These are phyloP conservation scores for Numenius arquata DNA, from an alignment of 2,113 vertebrate species.

Conservation along the genomic window DNA sequence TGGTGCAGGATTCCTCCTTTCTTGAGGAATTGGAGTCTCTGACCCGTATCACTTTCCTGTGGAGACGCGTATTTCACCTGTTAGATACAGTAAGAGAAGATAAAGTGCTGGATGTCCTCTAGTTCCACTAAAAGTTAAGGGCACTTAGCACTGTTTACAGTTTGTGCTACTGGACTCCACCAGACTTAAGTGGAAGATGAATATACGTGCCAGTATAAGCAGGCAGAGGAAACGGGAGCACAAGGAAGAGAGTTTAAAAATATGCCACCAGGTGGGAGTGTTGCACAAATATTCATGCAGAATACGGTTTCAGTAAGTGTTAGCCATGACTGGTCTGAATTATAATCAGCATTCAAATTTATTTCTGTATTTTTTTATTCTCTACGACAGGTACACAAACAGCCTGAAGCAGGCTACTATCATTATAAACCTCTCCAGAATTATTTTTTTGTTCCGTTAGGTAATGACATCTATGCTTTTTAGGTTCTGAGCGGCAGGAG, in stretches of 20 bases:
- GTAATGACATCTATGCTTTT: background rate
- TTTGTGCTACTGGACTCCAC: background rate
- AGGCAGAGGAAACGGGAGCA: background rate
- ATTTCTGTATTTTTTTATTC: background rate
- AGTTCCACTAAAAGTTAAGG: background rate
- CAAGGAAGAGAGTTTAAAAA: background rate
- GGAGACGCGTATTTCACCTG: background rate
- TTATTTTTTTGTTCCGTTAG: background rate
- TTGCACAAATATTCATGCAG: background rate
- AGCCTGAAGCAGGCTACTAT: background rate
- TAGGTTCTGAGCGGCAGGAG: background rate
- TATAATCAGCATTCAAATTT: background rate
- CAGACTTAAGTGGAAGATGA: background rate
- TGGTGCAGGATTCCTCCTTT: background rate
- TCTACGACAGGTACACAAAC: background rate
- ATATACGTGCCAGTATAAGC: background rate
- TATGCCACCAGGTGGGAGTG: slow-evolving; percentile 9
- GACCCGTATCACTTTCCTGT: fast-evolving
- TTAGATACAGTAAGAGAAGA: background rate
- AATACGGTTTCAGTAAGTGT: background rate
- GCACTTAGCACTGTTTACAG: background rate
- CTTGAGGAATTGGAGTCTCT: background rate
- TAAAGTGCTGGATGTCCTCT: background rate
- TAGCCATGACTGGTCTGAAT: background rate
- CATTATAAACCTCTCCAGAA: background rate